Base-by-base conservation (phyloP, 2,797 vertebrate species). In the Artibeus lituratus region DNA sequence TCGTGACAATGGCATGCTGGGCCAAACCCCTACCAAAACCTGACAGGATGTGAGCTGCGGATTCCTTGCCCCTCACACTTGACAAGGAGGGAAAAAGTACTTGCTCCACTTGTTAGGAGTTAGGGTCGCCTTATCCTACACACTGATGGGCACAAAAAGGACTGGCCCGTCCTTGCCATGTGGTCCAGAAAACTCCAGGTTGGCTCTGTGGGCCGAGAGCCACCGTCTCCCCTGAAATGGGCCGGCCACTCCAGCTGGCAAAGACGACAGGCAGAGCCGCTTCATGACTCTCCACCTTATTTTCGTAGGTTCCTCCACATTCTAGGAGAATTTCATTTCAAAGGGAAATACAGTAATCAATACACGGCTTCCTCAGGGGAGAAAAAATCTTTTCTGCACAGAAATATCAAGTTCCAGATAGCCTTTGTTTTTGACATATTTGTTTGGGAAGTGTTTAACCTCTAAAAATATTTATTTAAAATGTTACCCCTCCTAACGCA, bases 361-460 rank as follows among this genome's bases (percentile, higher is more conserved):
- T 5, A 2, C 51, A 2, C 5, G 76, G 42, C 32, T 90, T 74
- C 82, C 49, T 39, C n/a, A 9, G 7, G 29, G 10, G 19, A 2
- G 29, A 8, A 12, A 8, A 15, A 16, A 70, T 74, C 47, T 74
- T 14, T 24, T 85, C 15, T 44, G 21, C 65, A 67, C 1, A 1
- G 39, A 65, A 49, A 93, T 11, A 29, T 12, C 47, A 81, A 47
- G 35, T 62, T 91, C 77, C 73, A 70, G 26, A 76, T 47, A 65
- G 0, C n/a, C 35, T 94, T 44, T 76, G 76, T 69, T 77, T 89
- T 65, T 53, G 72, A 69, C 49, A 5, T 85, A 51, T 67, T 70
- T 95, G 19, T 93, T 65, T 55, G 51, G 24, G 11, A 89, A 95
- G 53, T 35, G 87, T 51, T 90, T 91, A 69, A 72, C 67, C 47